phyloP scores from a whole-genome alignment of 1,140 invertebrate genomes.

The Tenebrio molitor region DNA sequence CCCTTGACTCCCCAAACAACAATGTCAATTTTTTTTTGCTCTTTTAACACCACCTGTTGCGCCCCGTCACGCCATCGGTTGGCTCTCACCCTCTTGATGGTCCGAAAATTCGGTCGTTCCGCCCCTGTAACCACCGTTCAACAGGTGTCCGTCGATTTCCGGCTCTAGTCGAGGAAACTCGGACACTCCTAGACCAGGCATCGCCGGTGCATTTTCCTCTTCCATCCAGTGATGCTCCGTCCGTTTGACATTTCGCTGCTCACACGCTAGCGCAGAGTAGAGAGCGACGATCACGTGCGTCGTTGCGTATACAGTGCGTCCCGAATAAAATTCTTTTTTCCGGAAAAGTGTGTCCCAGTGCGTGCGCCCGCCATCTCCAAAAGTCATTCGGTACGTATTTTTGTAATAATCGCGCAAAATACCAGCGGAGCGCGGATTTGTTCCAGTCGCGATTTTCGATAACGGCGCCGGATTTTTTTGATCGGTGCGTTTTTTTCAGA shows the following conservation, averaged over 20 bases:
- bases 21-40: too few species aligned
- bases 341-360: too few species aligned
- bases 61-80: too few species aligned
- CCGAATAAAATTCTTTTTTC: background rate
- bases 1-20: too few species aligned
- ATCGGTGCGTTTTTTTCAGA: background rate
- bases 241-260: constrained; percentile 17
- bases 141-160: constrained; percentile 43
- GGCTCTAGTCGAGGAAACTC: constrained; percentile 45
- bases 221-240: constrained; percentile 34
- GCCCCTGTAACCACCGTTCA: constrained; percentile 34
- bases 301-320: constrained; percentile 3
- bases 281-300: background rate
- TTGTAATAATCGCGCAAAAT: background rate
- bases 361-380: too few species aligned
- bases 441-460: background rate
- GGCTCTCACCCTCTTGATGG: too few species aligned
- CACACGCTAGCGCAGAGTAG: background rate
- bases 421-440: background rate
- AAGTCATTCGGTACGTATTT: too few species aligned
- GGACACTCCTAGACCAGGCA: constrained; percentile 41
- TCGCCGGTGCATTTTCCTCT: constrained; percentile 22
- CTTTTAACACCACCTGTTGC: too few species aligned
- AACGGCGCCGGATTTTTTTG: background rate
- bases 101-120: constrained; percentile 15